Evolutionary conservation across 2,888 invertebrate species (phyloP), one percentile per base, ranked within the genome.

Genomic region (Fragum sueziense): DNA sequence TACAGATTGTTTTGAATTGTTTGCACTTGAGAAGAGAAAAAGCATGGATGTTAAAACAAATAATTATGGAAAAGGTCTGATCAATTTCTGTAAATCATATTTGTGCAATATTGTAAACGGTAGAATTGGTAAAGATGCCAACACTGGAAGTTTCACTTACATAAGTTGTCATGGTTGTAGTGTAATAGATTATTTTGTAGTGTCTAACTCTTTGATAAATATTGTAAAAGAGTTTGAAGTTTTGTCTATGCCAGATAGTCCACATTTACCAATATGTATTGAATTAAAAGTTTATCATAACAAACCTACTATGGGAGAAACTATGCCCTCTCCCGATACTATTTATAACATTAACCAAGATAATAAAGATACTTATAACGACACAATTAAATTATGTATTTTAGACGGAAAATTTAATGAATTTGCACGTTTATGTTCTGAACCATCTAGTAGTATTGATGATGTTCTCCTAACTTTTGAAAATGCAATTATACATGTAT

Each of bases 1-100:
- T 34, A 37, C 27, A 17, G 37, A 65, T 34, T 3, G 34, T 20
- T 33, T 65, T 17, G 31, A 37, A 17, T 11, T 20, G 22, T 9
- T 4, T n/a, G 4, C 31, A 11, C 14, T 22, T 4, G 7, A 22
- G 11, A 37, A 22, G 14, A 33, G 65, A 37, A 22, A n/a, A 2
- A 22, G n/a, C n/a, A 31, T 14, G 27, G 65, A 65, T 34, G 37
- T 37, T 25, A 34, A 34, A 33, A 20, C 37, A 2, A 65, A 37
- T 14, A 65, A 34, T 37, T 33, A 20, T 37, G 65, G 65, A 2
- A 29, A 33, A 37, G 22, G 22, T 29, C 22, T 65, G 4, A 17
- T 33, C 27, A 17, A 65, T n/a, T 65, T 65, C 7, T 65, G 65
- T 25, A 65, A 65, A 65, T 22, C 65, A 20, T 33, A 33, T 37